Evolutionary conservation across 2,888 invertebrate species (phyloP).

Genomic region (Oxytorus armatus): DNA sequence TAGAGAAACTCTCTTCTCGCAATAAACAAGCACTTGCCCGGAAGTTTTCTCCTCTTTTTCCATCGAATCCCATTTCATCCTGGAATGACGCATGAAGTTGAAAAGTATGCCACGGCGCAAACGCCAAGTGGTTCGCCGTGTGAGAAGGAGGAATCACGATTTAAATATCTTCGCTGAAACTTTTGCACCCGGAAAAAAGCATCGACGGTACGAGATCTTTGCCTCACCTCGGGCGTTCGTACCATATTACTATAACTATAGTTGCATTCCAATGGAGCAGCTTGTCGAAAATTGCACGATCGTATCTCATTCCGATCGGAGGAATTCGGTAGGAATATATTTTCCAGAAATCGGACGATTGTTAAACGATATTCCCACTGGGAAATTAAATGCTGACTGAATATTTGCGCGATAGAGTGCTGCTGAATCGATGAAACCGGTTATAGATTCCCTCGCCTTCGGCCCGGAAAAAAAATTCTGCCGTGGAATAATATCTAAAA

Average conservation of each 20-base stretch:
- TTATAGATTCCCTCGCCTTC: conserved; percentile 5
- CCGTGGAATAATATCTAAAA: conserved; percentile 4
- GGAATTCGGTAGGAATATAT: conserved; percentile 28
- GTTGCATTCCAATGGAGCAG: conserved; percentile 71
- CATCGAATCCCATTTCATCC: conserved; percentile 38
- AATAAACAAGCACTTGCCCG: conserved; percentile 65
- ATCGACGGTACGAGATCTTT: conserved; percentile 28
- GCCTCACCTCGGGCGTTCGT: background rate
- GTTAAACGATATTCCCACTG: conserved; percentile 43
- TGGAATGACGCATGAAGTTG: conserved; percentile 16
- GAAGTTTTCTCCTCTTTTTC: conserved; percentile 58
- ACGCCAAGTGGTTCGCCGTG: conserved; percentile 53
- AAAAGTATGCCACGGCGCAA: conserved; percentile 51
- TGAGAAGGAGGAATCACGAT: conserved; percentile 71
- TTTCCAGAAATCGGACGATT: conserved; percentile 43
- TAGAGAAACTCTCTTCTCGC: conserved; percentile 46
- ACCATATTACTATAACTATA: conserved; percentile 16
- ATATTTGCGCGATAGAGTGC: conserved; percentile 21
- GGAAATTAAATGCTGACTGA: conserved; percentile 54
- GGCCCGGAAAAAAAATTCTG: background rate
- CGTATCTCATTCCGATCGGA: conserved; percentile 45
- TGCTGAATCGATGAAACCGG: conserved; percentile 32
- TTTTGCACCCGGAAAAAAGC: conserved; percentile 60
- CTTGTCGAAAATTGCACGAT: conserved; percentile 72
- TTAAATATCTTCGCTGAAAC: conserved; percentile 75